Percentiles rank a stretch among this genome's conserved stretches.
Conservation (phyloP, 2,888 invertebrate genomes). For the Pristionchus entomophagus region DNA sequence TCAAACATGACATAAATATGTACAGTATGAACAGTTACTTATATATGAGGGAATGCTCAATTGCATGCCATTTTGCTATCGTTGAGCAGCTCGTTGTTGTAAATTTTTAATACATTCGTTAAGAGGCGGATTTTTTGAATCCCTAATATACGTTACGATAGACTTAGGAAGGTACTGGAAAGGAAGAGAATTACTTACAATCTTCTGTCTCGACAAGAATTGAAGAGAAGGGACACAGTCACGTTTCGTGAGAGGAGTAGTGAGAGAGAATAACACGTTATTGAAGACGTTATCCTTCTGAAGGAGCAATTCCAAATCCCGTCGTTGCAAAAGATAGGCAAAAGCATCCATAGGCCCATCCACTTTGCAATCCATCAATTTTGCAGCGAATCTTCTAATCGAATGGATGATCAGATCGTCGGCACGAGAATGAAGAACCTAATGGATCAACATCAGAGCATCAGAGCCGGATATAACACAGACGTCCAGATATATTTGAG, state of each 20-base stretch:
- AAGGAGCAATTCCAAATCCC: slow-evolving; percentile 35
- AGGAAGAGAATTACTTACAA: neutral
- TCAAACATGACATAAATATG: no score
- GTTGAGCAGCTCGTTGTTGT: neutral
- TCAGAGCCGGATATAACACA: no score
- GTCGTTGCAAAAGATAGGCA: slow-evolving; percentile 2
- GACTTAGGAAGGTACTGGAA: neutral
- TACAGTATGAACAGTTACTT: no score
- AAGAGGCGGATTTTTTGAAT: neutral
- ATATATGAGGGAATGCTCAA: no score
- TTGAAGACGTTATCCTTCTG: slow-evolving; percentile 12
- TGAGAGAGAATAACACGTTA: neutral
- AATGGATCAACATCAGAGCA: neutral
- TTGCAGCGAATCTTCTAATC: neutral
- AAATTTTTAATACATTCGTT: neutral
- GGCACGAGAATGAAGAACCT: slow-evolving; percentile 24
- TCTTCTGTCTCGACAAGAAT: neutral
- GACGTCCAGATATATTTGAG: no score
- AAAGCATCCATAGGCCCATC: slow-evolving; percentile 8
- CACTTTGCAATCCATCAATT: neutral
- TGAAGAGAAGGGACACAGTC: slow-evolving; percentile 40
- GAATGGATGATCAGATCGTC: slow-evolving; percentile 21
- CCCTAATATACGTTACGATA: neutral
- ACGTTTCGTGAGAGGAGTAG: slow-evolving; percentile 15
- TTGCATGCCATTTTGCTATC: neutral